Percentiles rank a stretch among this genome's conserved stretches.
Evolutionary conservation across 2,888 invertebrate species (phyloP).

Genomic region (Leptinotarsa peninsularis): DNA sequence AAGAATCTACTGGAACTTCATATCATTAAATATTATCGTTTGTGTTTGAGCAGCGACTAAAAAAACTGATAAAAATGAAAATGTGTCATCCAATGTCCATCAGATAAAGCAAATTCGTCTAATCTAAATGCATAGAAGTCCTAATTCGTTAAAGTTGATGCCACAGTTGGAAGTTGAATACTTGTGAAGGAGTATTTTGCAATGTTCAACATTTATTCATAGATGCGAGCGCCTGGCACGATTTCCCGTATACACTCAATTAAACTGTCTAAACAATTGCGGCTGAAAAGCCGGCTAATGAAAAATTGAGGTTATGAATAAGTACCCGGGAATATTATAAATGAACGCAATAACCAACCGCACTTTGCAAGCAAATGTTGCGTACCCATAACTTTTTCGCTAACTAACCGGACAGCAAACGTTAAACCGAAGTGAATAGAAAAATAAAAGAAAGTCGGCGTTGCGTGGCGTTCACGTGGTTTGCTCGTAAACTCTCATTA

Average conservation of each 20-base stretch:
- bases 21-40: too few species aligned
- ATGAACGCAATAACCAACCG: slow-evolving; percentile 34
- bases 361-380: slow-evolving; percentile 43
- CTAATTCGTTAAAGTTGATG: background rate
- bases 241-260: slow-evolving; percentile 5
- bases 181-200: background rate
- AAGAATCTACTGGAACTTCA: too few species aligned
- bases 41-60: too few species aligned
- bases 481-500: slow-evolving; percentile 66
- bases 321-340: slow-evolving; percentile 25
- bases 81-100: too few species aligned
- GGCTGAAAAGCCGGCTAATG: slow-evolving; percentile 9
- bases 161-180: background rate
- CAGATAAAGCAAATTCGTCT: too few species aligned
- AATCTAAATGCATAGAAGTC: background rate
- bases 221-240: background rate
- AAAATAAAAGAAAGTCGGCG: slow-evolving; percentile 37
- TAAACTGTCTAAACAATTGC: slow-evolving; percentile 16
- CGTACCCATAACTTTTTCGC: slow-evolving; percentile 52
- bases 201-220: slow-evolving; percentile 1
- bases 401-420: slow-evolving; percentile 53
- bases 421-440: slow-evolving; percentile 52
- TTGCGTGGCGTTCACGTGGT: slow-evolving; percentile 54
- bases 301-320: slow-evolving; percentile 20
- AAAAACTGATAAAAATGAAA: too few species aligned